phyloP scores from a whole-genome alignment of 2,888 invertebrate genomes.

The Ormyrus rosae region DNA sequence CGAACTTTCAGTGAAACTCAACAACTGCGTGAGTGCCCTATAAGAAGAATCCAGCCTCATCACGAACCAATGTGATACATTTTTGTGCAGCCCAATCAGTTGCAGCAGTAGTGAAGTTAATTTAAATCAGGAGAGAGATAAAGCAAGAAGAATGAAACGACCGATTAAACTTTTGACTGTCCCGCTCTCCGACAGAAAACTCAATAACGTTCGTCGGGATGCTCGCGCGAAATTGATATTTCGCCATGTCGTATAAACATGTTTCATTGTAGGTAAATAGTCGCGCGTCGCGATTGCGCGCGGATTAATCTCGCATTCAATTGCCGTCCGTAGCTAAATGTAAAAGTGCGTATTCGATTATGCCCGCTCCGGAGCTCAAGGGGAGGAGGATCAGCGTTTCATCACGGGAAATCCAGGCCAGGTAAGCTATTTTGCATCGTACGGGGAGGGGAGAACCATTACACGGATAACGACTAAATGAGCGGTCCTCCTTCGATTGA shows the following conservation, averaged over 20 bases:
- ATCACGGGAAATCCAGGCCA: not conserved
- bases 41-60: not conserved
- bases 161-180: no score
- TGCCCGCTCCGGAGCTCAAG: no score
- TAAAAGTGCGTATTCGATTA: constrained; percentile 16
- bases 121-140: not conserved
- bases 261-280: not conserved
- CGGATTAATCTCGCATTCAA: constrained; percentile 12
- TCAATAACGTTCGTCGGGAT: no score
- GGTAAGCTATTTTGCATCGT: not conserved
- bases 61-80: not conserved
- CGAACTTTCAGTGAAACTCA: constrained; percentile 35
- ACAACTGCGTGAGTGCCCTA: constrained; percentile 20
- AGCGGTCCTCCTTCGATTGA: not conserved
- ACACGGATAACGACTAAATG: constrained; percentile 2
- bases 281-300: not conserved
- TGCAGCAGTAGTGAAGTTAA: constrained; percentile 7
- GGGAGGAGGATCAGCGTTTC: constrained; percentile 2
- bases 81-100: not conserved
- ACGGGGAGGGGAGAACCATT: not conserved
- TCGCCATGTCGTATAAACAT: not conserved
- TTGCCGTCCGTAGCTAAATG: constrained; percentile 8
- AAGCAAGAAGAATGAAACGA: not conserved
- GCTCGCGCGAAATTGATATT: not conserved
- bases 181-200: no score